A percentile compares a stretch with the other conserved stretches of the same genome.
Evolutionary conservation across 2,797 vertebrate genomes (phyloP).

Genomic region (Dicrostonyx torquatus): DNA sequence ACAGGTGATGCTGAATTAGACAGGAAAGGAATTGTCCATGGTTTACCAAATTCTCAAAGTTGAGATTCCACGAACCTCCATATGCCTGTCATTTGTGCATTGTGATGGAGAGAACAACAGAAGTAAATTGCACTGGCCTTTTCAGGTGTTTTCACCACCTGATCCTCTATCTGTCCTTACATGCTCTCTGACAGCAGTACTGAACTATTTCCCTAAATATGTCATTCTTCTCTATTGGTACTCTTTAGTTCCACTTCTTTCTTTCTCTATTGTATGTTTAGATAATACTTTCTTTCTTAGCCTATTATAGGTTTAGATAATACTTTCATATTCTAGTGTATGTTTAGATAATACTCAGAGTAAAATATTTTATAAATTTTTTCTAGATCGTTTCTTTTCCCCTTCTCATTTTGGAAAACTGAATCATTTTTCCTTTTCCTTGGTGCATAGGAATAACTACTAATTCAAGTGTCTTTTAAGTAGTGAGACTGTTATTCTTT

Average conservation of each 20-base stretch:
- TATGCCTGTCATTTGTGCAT: background rate
- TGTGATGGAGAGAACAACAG: background rate
- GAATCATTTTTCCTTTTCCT: background rate
- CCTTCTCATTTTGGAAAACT: background rate
- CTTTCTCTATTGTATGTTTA: background rate
- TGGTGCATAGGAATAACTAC: background rate
- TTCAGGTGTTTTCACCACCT: background rate
- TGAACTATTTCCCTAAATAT: background rate
- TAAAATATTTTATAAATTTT: background rate
- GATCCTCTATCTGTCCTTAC: background rate
- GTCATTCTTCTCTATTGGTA: background rate
- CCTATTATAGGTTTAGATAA: background rate
- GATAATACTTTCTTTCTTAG: background rate
- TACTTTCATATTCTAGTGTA: background rate
- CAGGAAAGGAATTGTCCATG: no score
- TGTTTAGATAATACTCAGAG: background rate
- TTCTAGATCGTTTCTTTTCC: background rate
- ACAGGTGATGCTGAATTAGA: background rate
- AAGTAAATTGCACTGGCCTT: background rate
- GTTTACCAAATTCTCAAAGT: background rate
- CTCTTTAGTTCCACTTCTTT: background rate
- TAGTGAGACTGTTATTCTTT: no score
- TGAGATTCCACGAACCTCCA: background rate
- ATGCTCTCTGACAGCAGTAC: background rate
- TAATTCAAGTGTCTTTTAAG: background rate